Evolutionary conservation across 2,888 invertebrate genomes (phyloP).

Genomic region (Hyposoter dolosus): DNA sequence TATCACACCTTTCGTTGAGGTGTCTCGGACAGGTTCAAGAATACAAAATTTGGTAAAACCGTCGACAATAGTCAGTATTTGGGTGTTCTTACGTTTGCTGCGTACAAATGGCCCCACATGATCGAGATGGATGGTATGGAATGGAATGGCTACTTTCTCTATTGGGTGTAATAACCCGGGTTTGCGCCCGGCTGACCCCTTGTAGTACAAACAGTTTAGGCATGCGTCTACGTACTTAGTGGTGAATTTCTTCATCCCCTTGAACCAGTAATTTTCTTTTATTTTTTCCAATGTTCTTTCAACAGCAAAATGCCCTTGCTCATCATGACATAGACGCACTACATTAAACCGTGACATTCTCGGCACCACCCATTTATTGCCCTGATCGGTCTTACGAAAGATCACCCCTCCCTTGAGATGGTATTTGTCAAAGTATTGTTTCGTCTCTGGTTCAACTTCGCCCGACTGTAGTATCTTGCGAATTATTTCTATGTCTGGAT

Average conservation of each 20-base stretch:
- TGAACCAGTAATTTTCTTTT: background rate
- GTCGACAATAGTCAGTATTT: too few species aligned
- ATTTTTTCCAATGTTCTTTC: background rate
- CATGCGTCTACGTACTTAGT: background rate
- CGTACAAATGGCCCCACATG: background rate
- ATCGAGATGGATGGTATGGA: background rate
- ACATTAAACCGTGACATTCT: background rate
- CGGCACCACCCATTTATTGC: background rate
- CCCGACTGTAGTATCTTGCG: constrained; percentile 60
- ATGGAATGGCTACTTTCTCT: background rate
- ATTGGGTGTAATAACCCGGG: background rate
- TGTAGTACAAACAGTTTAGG: background rate
- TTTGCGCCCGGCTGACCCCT: background rate
- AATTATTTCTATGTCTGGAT: constrained; percentile 65
- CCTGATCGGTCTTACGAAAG: background rate
- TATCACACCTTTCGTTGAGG: too few species aligned
- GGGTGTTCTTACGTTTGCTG: too few species aligned
- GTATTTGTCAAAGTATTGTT: constrained; percentile 33
- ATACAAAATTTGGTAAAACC: too few species aligned
- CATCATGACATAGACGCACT: constrained; percentile 30
- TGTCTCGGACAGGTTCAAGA: too few species aligned
- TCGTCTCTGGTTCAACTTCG: constrained; percentile 50
- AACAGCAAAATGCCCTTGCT: background rate
- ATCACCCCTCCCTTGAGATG: background rate
- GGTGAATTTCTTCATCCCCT: background rate